A percentile compares a stretch with the other conserved stretches of the same genome.
phyloP scores from a whole-genome alignment of 2,113 vertebrate species.

The Ahaetulla prasina region DNA sequence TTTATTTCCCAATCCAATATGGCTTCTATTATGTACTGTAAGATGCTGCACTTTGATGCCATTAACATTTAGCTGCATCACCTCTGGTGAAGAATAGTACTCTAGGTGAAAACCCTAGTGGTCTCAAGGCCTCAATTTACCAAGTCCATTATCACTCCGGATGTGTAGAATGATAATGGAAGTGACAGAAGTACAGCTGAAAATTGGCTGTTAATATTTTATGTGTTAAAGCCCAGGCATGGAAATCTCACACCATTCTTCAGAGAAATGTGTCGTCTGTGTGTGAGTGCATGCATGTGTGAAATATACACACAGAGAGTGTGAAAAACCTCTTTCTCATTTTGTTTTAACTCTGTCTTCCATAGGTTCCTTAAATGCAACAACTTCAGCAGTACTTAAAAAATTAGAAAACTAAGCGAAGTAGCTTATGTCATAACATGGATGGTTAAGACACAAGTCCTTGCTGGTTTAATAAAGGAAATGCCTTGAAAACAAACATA shows the following conservation, averaged over 20 bases:
- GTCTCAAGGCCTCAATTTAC: constrained; percentile 73
- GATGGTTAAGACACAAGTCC: background rate
- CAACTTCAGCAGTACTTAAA: constrained; percentile 13
- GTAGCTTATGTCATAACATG: background rate
- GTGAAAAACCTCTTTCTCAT: background rate
- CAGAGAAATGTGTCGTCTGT: constrained; percentile 70
- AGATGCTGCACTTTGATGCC: constrained; percentile 39
- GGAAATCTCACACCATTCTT: constrained; percentile 77
- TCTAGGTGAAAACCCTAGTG: constrained; percentile 64
- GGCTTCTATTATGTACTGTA: constrained; percentile 32
- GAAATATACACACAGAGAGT: background rate
- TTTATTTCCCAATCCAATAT: constrained; percentile 24
- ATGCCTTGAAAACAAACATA: background rate
- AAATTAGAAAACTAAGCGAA: constrained; percentile 29
- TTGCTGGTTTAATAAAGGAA: background rate
- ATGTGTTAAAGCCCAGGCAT: constrained; percentile 77
- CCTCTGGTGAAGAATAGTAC: constrained; percentile 66
- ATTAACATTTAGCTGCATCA: constrained; percentile 68
- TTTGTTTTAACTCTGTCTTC: background rate
- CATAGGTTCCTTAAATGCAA: constrained; percentile 46
- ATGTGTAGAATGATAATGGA: constrained; percentile 82
- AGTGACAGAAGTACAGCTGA: constrained; percentile 85
- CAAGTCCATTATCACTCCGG: constrained; percentile 86
- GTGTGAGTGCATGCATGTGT: constrained; percentile 26
- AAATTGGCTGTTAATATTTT: constrained; percentile 97